Percentiles rank a stretch among this genome's conserved stretches.
Conservation (phyloP, 2,888 invertebrate genomes). For the Corbicula japonica region DNA sequence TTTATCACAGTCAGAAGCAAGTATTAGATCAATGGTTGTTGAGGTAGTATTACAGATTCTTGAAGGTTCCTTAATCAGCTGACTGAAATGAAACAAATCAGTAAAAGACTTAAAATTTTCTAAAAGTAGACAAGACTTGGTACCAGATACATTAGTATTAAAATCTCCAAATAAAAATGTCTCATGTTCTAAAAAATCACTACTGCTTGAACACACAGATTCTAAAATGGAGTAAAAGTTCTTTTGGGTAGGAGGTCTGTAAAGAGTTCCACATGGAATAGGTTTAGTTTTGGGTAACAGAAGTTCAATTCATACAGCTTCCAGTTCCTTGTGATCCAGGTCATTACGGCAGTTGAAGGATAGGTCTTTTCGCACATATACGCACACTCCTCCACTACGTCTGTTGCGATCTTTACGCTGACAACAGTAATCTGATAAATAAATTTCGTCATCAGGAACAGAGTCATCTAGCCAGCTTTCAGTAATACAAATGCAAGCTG, state of each 20-base stretch:
- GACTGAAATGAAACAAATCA: conserved; percentile 9
- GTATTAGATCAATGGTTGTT: no score
- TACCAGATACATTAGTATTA: conserved; percentile 3
- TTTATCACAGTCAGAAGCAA: not conserved
- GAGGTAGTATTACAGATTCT: not conserved
- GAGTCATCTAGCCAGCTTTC: not conserved
- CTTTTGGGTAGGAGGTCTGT: not conserved
- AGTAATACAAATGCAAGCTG: conserved; percentile 1
- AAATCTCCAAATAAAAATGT: not conserved
- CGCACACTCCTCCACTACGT: not conserved
- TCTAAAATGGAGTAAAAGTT: conserved; percentile 5
- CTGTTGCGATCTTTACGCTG: not conserved
- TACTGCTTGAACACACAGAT: not conserved
- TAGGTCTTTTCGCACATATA: no score
- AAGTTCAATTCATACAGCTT: no score
- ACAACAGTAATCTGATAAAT: no score
- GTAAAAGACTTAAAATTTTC: not conserved
- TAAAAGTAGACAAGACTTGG: not conserved
- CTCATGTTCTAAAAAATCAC: not conserved
- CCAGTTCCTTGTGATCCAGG: no score
- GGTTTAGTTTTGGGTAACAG: no score
- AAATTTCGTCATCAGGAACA: not conserved
- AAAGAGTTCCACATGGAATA: no score
- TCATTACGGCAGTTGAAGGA: no score
- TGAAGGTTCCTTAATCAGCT: not conserved